Conservation (phyloP, 2,888 invertebrate species). For the Allolobophora icterica region DNA sequence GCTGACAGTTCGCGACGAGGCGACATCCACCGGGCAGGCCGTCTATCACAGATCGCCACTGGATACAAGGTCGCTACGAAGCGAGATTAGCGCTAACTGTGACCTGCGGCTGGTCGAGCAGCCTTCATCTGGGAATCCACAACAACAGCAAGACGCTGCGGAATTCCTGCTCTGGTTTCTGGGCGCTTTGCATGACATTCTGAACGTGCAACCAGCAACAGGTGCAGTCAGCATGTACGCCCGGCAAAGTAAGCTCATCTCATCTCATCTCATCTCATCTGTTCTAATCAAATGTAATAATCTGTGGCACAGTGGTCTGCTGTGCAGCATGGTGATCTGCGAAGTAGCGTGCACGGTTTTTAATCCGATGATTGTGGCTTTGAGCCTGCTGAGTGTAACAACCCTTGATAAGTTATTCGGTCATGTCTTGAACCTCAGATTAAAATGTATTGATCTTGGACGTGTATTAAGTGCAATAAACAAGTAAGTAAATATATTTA, state of each 20-base stretch:
- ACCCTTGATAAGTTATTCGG: too few relatives aligned
- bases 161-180: slow-evolving; percentile 12
- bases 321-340: too few relatives aligned
- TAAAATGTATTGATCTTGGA: too few relatives aligned
- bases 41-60: background rate
- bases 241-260: background rate
- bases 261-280: background rate
- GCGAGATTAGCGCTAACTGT: background rate
- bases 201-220: background rate
- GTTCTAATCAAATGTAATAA: too few relatives aligned
- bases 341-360: too few relatives aligned
- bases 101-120: background rate
- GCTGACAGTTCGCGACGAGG: background rate
- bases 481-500: too few relatives aligned
- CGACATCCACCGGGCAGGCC: background rate
- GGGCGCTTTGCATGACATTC: background rate
- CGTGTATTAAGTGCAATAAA: too few relatives aligned
- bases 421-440: too few relatives aligned
- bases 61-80: background rate
- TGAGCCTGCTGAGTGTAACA: too few relatives aligned
- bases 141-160: background rate
- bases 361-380: too few relatives aligned
- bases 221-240: background rate
- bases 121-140: background rate
- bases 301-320: too few relatives aligned